Percentiles rank a stretch among this genome's conserved stretches.
Conservation (phyloP, 2,113 vertebrate genomes). For the Synchiropus splendidus region DNA sequence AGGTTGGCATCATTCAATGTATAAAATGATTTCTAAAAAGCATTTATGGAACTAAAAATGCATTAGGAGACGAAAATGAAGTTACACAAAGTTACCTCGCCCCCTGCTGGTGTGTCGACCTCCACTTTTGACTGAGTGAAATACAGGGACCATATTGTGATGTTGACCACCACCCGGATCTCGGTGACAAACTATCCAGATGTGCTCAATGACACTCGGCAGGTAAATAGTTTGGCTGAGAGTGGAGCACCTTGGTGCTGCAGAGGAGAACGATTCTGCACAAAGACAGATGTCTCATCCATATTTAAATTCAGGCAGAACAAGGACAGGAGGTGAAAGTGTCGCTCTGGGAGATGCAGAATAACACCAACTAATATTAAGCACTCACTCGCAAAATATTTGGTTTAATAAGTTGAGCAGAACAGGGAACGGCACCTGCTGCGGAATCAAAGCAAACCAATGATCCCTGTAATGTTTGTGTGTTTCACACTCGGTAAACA, state of each 20-base stretch:
- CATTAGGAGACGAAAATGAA: too few species aligned
- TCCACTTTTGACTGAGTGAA: too few species aligned
- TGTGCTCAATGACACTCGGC: too few species aligned
- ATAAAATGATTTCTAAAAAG: conserved; percentile 25
- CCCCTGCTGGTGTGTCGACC: too few species aligned
- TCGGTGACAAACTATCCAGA: too few species aligned
- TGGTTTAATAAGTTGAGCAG: conserved; percentile 31
- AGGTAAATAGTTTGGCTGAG: too few species aligned
- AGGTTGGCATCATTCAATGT: conserved; percentile 23
- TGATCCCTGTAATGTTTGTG: not conserved
- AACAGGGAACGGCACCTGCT: conserved; percentile 2
- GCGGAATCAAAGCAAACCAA: not conserved
- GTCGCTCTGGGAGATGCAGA: conserved; percentile 20
- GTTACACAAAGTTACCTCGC: too few species aligned
- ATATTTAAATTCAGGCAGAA: conserved; percentile 36
- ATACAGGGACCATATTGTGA: too few species aligned
- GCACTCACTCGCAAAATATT: conserved; percentile 26
- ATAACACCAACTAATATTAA: conserved; percentile 27
- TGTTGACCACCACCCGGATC: too few species aligned
- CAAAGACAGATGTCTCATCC: conserved; percentile 35
- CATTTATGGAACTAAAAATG: conserved; percentile 38
- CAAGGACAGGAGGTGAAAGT: conserved; percentile 1
- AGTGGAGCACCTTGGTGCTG: conserved; percentile 2
- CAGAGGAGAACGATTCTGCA: conserved; percentile 4
- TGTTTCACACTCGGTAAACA: too few species aligned